Evolutionary conservation across 37 sponge, comb jelly and placozoan genomes (phyloP), one percentile per base, ranked within the genome.

Genomic region (Lycopodina hypogea): DNA sequence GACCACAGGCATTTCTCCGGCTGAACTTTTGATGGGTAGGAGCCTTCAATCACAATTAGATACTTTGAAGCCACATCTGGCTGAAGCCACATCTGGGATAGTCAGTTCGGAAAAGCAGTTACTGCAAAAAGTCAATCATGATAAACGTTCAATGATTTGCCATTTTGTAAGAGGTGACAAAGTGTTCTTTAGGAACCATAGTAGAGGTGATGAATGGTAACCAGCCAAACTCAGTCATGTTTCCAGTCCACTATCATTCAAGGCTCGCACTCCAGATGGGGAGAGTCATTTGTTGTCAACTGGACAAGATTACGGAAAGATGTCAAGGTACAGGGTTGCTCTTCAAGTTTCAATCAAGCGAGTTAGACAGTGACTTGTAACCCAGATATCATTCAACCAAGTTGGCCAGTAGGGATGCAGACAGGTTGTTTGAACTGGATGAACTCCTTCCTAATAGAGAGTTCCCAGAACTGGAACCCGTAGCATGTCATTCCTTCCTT

Each of bases 1-100:
- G n/a, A n/a, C n/a, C n/a, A n/a, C n/a, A 21, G 84, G 84, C 9
- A 35, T 32, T 15, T 24, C 61, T 29, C 87, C 87, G n/a, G 76
- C 81, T 2, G 81, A 86, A 65, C 29, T 86, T 29, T 35, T 86
- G 70, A 68, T 80, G 70, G 70, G 81, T 18, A 48, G 87, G 59
- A 73, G 64, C 30, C 75, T 74, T 17, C 35, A 81, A 19, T 67
- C 81, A 14, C 3, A 40, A 19, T 55, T 86, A 32, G 76, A 86
- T 71, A 29, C 74, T 22, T 23, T 86, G 26, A 41, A 67, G 21
- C 87, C 87, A 55, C 68, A 86, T 39, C 19, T 76, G 18, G n/a
- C n/a, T n/a, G n/a, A n/a, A n/a, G n/a, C n/a, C n/a, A 55, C 68
- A 86, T 39, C 19, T 76, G 18, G 42, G 9, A 17, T 19, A 55